phyloP scores from a whole-genome alignment of 2,797 vertebrate species.

The Clarias pachynema region DNA sequence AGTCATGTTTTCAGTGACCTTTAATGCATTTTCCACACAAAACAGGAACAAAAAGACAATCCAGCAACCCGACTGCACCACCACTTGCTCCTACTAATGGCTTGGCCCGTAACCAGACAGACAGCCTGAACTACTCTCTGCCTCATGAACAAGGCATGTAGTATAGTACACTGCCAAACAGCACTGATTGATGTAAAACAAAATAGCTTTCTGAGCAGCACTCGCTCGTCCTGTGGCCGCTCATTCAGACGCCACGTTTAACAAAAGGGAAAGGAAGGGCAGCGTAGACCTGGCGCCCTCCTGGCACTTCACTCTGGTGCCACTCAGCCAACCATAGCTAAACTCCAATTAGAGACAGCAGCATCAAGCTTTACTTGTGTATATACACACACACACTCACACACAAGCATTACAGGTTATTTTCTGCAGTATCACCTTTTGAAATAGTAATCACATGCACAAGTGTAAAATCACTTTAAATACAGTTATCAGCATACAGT shows the following conservation, averaged over 20 bases:
- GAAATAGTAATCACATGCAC: not conserved
- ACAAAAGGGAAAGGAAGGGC: conserved; percentile 49
- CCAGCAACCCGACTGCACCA: conserved; percentile 24
- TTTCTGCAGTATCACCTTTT: not conserved
- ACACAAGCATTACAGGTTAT: not conserved
- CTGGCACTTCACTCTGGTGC: conserved; percentile 53
- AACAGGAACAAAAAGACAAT: conserved; percentile 25
- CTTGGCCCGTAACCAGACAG: conserved; percentile 53
- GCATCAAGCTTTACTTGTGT: conserved; percentile 33
- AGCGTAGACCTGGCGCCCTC: conserved; percentile 56
- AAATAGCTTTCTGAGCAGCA: conserved; percentile 31
- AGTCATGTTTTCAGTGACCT: conserved; percentile 53
- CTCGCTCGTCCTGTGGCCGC: conserved; percentile 8
- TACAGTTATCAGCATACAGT: not conserved
- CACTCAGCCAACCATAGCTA: conserved; percentile 61
- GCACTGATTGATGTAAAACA: conserved; percentile 51
- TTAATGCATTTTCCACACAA: conserved; percentile 58
- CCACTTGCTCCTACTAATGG: conserved; percentile 48
- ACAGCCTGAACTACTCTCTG: conserved; percentile 55
- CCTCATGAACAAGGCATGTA: conserved; percentile 38
- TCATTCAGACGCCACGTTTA: conserved; percentile 32
- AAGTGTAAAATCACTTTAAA: not conserved
- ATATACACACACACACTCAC: not conserved
- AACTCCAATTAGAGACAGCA: conserved; percentile 55
- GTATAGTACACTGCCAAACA: conserved; percentile 46